A percentile compares a stretch with the other conserved stretches of the same genome.
Conservation (phyloP, 64 coral and sea anemone genomes). For the Pocillopora verrucosa region DNA sequence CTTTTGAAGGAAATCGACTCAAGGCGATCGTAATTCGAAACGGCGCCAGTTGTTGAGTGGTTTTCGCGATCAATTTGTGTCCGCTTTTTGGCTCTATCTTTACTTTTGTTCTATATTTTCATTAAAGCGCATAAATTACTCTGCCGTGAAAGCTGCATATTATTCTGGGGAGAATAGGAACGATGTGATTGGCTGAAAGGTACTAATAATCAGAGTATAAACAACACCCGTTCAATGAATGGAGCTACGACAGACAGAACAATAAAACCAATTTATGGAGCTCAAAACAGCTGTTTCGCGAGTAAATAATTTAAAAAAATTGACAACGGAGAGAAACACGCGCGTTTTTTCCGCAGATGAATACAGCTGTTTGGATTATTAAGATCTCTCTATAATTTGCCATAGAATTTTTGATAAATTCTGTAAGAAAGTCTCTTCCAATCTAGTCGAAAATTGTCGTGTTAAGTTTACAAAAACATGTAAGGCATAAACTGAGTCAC, state of each 20-base stretch:
- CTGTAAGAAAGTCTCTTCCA: background rate
- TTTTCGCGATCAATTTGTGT: slow-evolving; percentile 16
- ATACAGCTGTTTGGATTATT: background rate
- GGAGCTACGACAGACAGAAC: background rate
- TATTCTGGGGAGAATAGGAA: background rate
- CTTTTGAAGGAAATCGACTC: background rate
- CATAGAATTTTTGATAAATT: background rate
- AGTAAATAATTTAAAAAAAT: slow-evolving; percentile 30
- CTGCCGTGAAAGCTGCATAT: slow-evolving; percentile 24
- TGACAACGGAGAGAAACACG: background rate
- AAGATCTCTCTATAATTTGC: background rate
- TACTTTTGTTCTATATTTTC: slow-evolving; percentile 51
- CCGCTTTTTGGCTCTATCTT: slow-evolving; percentile 3
- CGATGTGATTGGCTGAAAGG: slow-evolving; percentile 24
- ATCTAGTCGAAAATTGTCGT: background rate
- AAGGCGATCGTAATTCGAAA: slow-evolving; percentile 1
- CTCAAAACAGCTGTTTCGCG: slow-evolving; percentile 40
- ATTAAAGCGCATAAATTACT: slow-evolving; percentile 37
- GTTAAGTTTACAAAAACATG: background rate
- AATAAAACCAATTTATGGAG: slow-evolving; percentile 39
- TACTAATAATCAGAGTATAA: slow-evolving; percentile 35
- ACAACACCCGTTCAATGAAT: slow-evolving; percentile 40
- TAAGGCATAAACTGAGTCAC: background rate
- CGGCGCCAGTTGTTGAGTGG: background rate
- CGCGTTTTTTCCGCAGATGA: background rate